Evolutionary conservation across 2,113 vertebrate genomes (phyloP), one percentile per base, ranked within the genome.

Genomic region (Echinops telfairi): DNA sequence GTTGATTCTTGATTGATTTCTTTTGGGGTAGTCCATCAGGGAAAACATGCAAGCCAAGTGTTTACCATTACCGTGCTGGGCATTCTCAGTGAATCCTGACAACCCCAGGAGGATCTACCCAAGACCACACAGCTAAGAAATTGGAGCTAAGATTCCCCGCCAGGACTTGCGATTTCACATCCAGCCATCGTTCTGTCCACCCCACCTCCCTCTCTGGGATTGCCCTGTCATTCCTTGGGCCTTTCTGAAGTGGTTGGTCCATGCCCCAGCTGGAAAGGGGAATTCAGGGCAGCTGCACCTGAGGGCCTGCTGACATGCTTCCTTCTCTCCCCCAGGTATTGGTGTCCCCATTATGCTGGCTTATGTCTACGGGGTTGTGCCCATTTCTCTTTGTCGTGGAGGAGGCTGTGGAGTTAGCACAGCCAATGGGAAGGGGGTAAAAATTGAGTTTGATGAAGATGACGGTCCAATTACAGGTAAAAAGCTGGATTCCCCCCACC

Each of bases 271-370:
- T 78, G 12, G 68, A 70, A 93, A 76, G 31, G 38, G 89, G n/a
- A 89, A 94, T 86, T 92, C 14, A 83, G 83, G 86, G 38, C 95
- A 86, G 6, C 53, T 91, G 43, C 33, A 87, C 15, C 86, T 85
- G 22, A 27, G 64, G 89, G 85, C 88, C 94, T 96, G 40, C 81
- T 97, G 94, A 89, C 88, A 5, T 88, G 6, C 75, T n/a, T 14
- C n/a, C 0, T 94, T 87, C 83, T 96, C 0, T 89, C 93, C 64
- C 86, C 0, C 97, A 99, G 99, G 99, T 47, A 99, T 99, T n/a
- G 99, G 99, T 0, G 99, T 99, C 23, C 99, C 99, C 95, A 99
- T 99, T 98, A 99, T 99, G 99, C 92, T 99, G 98, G 99, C 99
- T 1, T 99, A 99, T 3, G 99, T 99, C 79, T 99, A 99, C 22